Conservation (phyloP, 2,797 vertebrate genomes). For the Geotrypetes seraphini region DNA sequence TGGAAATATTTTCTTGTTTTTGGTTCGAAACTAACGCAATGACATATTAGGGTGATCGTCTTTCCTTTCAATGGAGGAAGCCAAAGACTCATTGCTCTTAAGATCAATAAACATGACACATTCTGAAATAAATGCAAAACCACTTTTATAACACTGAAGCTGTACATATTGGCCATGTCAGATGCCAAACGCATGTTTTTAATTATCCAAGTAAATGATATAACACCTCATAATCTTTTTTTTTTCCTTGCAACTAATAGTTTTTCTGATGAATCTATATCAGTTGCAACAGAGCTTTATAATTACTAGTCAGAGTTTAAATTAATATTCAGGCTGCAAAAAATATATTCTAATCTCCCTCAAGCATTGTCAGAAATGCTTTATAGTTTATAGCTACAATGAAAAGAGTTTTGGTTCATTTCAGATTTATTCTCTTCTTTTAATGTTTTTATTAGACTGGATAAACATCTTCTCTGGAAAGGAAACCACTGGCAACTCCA, state of each 20-base stretch:
- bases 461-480: conserved; percentile 54
- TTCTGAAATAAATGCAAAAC: conserved; percentile 47
- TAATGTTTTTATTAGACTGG: conserved; percentile 60
- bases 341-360: conserved; percentile 17
- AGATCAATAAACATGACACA: conserved; percentile 58
- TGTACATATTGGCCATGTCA: conserved; percentile 21
- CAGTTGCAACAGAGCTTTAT: conserved; percentile 5
- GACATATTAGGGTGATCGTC: conserved; percentile 5
- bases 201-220: conserved; percentile 48
- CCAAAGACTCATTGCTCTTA: conserved; percentile 35
- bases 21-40: too few species aligned
- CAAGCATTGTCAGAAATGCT: conserved; percentile 37
- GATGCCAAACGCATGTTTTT: conserved; percentile 30
- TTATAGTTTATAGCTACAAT: conserved; percentile 21
- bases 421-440: conserved; percentile 50
- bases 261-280: conserved; percentile 20
- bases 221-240: conserved; percentile 39
- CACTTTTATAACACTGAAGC: conserved; percentile 41
- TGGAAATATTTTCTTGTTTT: too few species aligned
- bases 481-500: conserved; percentile 23
- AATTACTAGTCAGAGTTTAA: conserved; percentile 15
- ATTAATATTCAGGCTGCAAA: neutral
- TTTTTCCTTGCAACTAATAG: conserved; percentile 18
- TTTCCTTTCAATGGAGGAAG: conserved; percentile 30
- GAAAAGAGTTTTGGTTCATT: conserved; percentile 47